Evolutionary conservation across 2,888 invertebrate genomes (phyloP).

Genomic region (Drosophila limbata): DNA sequence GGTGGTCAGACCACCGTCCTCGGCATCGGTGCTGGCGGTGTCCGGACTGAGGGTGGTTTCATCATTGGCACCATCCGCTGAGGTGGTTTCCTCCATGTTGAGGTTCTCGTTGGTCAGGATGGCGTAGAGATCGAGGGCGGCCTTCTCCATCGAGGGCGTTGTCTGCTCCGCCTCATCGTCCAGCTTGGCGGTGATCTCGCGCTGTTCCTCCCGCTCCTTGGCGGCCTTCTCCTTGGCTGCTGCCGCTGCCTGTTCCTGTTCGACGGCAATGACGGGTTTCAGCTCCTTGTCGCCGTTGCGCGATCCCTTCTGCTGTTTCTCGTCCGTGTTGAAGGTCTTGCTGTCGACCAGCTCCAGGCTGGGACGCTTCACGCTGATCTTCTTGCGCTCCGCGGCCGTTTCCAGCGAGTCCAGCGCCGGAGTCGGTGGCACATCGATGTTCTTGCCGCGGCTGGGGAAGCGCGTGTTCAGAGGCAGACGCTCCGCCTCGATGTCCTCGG

Average conservation of each 20-base stretch:
- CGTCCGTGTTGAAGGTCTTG: slow-evolving; percentile 91
- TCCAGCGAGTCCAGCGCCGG: slow-evolving; percentile 88
- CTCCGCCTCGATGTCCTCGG: slow-evolving; percentile 82
- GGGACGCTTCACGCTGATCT: slow-evolving; percentile 88
- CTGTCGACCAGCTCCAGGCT: slow-evolving; percentile 93
- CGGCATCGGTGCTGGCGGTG: slow-evolving; percentile 81
- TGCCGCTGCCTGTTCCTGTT: slow-evolving; percentile 77
- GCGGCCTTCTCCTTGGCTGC: slow-evolving; percentile 49
- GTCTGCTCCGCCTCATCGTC: slow-evolving; percentile 80
- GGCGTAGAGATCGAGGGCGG: slow-evolving; percentile 93
- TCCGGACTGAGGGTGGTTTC: slow-evolving; percentile 82
- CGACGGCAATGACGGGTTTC: slow-evolving; percentile 74
- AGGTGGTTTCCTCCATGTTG: slow-evolving; percentile 86
- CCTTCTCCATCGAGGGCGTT: slow-evolving; percentile 92
- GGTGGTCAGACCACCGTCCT: slow-evolving; percentile 81
- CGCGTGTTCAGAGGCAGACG: slow-evolving; percentile 93
- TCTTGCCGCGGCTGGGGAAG: slow-evolving; percentile 90
- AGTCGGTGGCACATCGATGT: slow-evolving; percentile 86
- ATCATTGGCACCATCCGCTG: slow-evolving; percentile 77
- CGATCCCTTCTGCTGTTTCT: slow-evolving; percentile 84
- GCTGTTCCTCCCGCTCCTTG: slow-evolving; percentile 48
- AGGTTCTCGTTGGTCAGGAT: slow-evolving; percentile 89
- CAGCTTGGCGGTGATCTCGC: slow-evolving; percentile 43
- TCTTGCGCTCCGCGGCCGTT: slow-evolving; percentile 85
- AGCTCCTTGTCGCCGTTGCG: slow-evolving; percentile 83